These are phyloP conservation scores for Toxonevra muliebris DNA, from an alignment of 2,888 invertebrate species.

Conservation along the genomic window DNA sequence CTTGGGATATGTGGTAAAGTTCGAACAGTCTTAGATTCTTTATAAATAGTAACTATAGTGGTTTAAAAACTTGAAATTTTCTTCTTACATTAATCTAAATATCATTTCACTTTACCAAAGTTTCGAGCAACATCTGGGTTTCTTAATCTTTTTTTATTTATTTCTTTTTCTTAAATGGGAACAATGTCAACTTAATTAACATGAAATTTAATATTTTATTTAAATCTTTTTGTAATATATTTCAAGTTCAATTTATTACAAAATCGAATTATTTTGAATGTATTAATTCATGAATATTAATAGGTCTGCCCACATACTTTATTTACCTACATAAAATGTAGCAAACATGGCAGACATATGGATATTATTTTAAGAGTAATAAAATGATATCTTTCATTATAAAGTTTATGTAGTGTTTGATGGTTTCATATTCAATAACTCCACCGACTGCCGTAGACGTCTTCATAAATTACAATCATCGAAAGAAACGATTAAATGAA, in stretches of 20 bases:
- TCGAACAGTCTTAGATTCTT: neutral
- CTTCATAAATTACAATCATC: too few relatives aligned
- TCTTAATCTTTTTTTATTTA: neutral
- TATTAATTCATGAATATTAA: too few relatives aligned
- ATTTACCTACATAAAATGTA: too few relatives aligned
- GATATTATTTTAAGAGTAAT: too few relatives aligned
- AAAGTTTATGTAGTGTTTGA: too few relatives aligned
- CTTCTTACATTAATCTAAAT: neutral
- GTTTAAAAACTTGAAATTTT: neutral
- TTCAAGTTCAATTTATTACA: neutral
- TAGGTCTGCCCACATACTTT: too few relatives aligned
- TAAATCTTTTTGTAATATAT: neutral
- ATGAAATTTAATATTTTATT: neutral
- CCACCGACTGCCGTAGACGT: too few relatives aligned
- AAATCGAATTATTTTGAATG: neutral
- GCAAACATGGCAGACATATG: too few relatives aligned
- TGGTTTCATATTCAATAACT: too few relatives aligned
- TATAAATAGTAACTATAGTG: neutral
- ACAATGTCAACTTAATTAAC: conserved; percentile 7
- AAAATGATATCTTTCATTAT: too few relatives aligned
- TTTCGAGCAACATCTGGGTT: neutral
- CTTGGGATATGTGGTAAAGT: too few relatives aligned
- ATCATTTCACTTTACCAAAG: neutral
- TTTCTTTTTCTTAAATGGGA: neutral
- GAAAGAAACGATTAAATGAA: too few relatives aligned